Evolutionary conservation across 2,888 invertebrate species (phyloP).

Genomic region (Phlogophora meticulosa): DNA sequence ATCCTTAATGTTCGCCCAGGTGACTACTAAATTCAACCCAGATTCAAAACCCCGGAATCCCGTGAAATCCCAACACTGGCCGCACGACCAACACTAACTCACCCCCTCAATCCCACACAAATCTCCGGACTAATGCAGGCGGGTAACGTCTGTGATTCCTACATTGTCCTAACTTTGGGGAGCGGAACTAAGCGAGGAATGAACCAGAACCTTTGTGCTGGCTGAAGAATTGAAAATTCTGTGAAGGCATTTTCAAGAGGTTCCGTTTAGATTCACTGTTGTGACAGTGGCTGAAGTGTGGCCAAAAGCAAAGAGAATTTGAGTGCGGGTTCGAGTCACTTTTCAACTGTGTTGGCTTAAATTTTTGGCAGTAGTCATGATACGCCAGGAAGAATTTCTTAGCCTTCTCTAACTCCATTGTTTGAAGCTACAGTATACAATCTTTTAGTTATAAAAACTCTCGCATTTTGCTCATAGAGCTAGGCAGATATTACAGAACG

Average conservation of each 20-base stretch:
- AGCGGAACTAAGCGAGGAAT: slow-evolving; percentile 52
- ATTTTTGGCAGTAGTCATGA: not conserved
- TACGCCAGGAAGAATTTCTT: not conserved
- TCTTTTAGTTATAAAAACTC: too few relatives aligned
- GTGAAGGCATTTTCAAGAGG: slow-evolving; percentile 26
- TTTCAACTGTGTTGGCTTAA: not conserved
- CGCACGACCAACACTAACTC: slow-evolving; percentile 64
- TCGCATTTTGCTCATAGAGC: too few relatives aligned
- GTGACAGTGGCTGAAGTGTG: slow-evolving; percentile 29
- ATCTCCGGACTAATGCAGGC: slow-evolving; percentile 68
- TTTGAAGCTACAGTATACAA: too few relatives aligned
- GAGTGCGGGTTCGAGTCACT: slow-evolving; percentile 4
- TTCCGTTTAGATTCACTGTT: slow-evolving; percentile 24
- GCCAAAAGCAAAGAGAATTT: slow-evolving; percentile 18
- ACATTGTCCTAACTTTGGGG: slow-evolving; percentile 63
- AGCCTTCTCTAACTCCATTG: too few relatives aligned
- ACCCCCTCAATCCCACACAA: slow-evolving; percentile 64
- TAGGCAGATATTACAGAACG: too few relatives aligned
- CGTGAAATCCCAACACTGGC: slow-evolving; percentile 55
- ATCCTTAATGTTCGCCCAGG: slow-evolving; percentile 45
- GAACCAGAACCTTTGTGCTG: slow-evolving; percentile 19
- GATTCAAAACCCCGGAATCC: slow-evolving; percentile 60
- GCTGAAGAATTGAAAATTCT: slow-evolving; percentile 49
- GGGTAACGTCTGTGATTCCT: slow-evolving; percentile 67
- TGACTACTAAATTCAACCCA: slow-evolving; percentile 61